Evolutionary conservation across 2,888 invertebrate species (phyloP), one percentile per base, ranked within the genome.

Genomic region (Cheilosia impressa): DNA sequence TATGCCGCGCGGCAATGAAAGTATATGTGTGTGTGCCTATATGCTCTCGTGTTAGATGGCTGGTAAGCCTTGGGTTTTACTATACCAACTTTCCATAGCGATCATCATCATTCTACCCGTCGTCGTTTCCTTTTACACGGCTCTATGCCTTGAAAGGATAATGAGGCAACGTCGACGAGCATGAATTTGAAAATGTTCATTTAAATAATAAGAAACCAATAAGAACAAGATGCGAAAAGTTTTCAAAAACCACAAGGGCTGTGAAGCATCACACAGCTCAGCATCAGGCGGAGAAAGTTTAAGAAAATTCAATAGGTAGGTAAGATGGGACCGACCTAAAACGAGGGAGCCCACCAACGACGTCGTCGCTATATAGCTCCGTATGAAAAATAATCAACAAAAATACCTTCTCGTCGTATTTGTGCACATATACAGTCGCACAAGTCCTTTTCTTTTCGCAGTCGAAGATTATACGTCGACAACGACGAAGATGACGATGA

Each of bases 221-320:
- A 77, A 69, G 75, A 62, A 72, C 13, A 31, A 62, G 62, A 80
- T 73, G 60, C 38, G 80, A 73, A 80, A 80, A 80, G 73, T 80
- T 80, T 80, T 55, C 60, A 50, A 27, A 53, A 68, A 53, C 73
- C 79, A 34, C 78, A 63, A 63, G 60, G 62, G 72, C 43, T 63
- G 24, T 45, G 50, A 55, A 57, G 43, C 53, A 62, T 19, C 22
- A 19, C 10, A 65, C 4, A 47, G 1, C 41, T 10, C 34, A 55
- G 57, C 45, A 34, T 15, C 19, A 45, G 43, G 13, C 13, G 41
- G 17, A 53, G 41, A 13, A 19, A 10, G 41, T 5, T 38, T 24
- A n/a, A 38, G 17, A 57, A 38, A 22, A 24, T 34, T 45, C 4
- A 34, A 34, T 34, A 47, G 47, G 19, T 47, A 53, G 27, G 45